These are phyloP conservation scores for Eupithecia abbreviata DNA, from an alignment of 2,888 invertebrate genomes.

Conservation along the genomic window DNA sequence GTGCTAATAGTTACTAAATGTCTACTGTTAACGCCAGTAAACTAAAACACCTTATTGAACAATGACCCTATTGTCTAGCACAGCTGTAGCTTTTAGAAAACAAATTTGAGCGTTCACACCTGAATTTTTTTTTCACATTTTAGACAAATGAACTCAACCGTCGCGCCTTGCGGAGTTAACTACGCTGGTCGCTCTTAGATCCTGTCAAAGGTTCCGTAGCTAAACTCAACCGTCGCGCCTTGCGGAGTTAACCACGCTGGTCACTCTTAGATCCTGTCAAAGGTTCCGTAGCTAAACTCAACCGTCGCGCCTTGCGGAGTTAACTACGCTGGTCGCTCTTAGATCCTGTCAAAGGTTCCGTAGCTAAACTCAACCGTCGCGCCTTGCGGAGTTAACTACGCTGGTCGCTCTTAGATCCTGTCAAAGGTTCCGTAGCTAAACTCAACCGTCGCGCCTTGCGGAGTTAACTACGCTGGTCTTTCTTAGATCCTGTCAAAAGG, in stretches of 20 bases:
- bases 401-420: not conserved
- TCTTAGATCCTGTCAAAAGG: not conserved
- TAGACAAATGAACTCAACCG: not conserved
- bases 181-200: not conserved
- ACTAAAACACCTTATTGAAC: conserved; percentile 25
- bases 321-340: not conserved
- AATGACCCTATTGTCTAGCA: conserved; percentile 29
- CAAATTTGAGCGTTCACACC: conserved; percentile 38
- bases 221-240: not conserved
- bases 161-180: not conserved
- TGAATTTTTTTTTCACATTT: too few species aligned
- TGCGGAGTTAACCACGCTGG: not conserved
- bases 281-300: not conserved
- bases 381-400: not conserved
- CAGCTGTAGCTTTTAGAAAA: conserved; percentile 30
- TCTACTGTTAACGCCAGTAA: conserved; percentile 11
- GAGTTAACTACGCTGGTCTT: not conserved
- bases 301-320: not conserved
- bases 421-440: not conserved
- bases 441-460: not conserved
- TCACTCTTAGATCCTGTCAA: not conserved
- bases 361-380: not conserved
- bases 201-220: not conserved
- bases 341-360: not conserved
- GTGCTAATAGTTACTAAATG: conserved; percentile 6